Evolutionary conservation across 2,888 invertebrate species (phyloP).

Genomic region (Itoplectis maculator): DNA sequence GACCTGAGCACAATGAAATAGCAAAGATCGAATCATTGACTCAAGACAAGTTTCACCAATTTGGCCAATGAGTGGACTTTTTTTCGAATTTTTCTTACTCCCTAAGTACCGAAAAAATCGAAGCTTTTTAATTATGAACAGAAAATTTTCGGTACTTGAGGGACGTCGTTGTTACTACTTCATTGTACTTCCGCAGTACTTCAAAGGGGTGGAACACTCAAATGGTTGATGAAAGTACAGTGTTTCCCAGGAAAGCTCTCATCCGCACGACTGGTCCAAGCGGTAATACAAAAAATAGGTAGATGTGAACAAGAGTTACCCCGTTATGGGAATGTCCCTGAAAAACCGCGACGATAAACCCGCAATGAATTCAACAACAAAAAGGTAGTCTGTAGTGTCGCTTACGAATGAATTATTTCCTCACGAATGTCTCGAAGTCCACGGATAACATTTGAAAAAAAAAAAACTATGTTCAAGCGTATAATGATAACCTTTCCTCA

Average conservation of each 20-base stretch:
- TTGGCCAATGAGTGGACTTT: background rate
- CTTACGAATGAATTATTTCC: slow-evolving; percentile 53
- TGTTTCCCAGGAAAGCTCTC: slow-evolving; percentile 54
- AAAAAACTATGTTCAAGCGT: slow-evolving; percentile 63
- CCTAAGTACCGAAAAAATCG: background rate
- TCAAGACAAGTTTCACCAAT: background rate
- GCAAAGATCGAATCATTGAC: slow-evolving; percentile 26
- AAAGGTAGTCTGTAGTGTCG: slow-evolving; percentile 63
- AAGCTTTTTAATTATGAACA: background rate
- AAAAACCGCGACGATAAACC: slow-evolving; percentile 59
- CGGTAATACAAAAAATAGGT: slow-evolving; percentile 50
- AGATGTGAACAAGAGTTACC: slow-evolving; percentile 55
- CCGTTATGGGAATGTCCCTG: slow-evolving; percentile 52
- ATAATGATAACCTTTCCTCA: slow-evolving; percentile 68
- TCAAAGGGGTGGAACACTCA: slow-evolving; percentile 49
- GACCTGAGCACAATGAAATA: slow-evolving; percentile 65
- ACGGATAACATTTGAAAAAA: slow-evolving; percentile 38
- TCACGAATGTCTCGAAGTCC: slow-evolving; percentile 38
- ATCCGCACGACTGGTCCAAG: slow-evolving; percentile 57
- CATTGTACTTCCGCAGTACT: slow-evolving; percentile 60
- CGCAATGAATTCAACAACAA: slow-evolving; percentile 63
- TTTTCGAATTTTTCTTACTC: slow-evolving; percentile 1
- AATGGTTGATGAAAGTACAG: slow-evolving; percentile 61
- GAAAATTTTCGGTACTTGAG: background rate
- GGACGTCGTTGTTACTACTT: slow-evolving; percentile 35